A percentile compares a stretch with the other conserved stretches of the same genome.
Evolutionary conservation across 2,888 invertebrate genomes (phyloP).

Genomic region (Macrophya alboannulata): DNA sequence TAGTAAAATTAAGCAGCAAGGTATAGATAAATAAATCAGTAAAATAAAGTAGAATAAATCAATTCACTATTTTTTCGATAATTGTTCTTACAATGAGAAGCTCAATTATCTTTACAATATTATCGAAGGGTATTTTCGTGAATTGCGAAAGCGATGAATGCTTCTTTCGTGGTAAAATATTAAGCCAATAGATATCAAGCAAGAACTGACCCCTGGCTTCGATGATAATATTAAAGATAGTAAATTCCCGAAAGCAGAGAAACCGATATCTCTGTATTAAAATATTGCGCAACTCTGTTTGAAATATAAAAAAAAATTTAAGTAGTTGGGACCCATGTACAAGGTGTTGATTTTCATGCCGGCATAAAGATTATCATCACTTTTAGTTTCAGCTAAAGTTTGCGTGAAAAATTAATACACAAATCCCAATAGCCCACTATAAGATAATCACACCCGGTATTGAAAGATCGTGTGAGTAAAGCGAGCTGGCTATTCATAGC

Average conservation of each 20-base stretch:
- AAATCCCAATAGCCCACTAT: background rate
- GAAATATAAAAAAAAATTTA: background rate
- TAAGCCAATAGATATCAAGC: background rate
- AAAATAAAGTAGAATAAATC: no score
- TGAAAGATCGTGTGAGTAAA: background rate
- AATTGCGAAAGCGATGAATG: background rate
- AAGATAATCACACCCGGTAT: background rate
- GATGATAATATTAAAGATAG: background rate
- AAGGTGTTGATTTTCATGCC: background rate
- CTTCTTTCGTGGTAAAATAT: background rate
- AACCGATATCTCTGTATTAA: background rate
- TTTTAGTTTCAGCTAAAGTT: background rate
- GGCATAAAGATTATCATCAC: background rate
- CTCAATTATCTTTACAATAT: background rate
- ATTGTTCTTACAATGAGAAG: background rate
- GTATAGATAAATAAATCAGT: background rate
- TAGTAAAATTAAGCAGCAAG: background rate
- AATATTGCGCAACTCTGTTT: background rate
- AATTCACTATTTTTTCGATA: background rate
- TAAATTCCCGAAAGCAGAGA: background rate
- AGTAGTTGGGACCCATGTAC: background rate
- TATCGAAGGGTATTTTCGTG: background rate
- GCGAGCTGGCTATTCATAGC: background rate
- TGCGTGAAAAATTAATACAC: background rate
- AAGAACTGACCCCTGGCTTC: slow-evolving; percentile 8